A percentile compares a stretch with the other conserved stretches of the same genome.
These are phyloP conservation scores for Clarias macrocephalus DNA, from an alignment of 2,113 vertebrate genomes.

Conservation along the genomic window DNA sequence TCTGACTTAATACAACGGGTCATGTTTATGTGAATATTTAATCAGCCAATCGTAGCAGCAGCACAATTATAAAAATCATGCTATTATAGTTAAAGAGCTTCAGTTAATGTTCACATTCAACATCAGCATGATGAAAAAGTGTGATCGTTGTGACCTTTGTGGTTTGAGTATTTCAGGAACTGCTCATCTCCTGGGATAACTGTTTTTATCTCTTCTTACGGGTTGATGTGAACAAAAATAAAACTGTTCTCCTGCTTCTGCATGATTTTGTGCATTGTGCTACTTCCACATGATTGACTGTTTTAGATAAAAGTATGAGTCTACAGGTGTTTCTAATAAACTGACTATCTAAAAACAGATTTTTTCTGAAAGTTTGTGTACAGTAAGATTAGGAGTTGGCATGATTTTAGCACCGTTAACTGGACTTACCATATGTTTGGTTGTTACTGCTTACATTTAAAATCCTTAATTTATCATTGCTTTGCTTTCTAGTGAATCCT, in stretches of 20 bases:
- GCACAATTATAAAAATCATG: background rate
- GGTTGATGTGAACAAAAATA: background rate
- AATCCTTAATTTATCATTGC: background rate
- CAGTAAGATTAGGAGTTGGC: background rate
- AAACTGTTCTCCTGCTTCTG: background rate
- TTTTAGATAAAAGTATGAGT: background rate
- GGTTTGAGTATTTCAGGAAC: background rate
- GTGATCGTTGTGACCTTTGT: background rate
- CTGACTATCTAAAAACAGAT: background rate
- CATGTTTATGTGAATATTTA: background rate
- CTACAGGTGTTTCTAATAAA: background rate
- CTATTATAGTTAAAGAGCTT: background rate
- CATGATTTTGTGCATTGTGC: background rate
- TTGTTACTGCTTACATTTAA: background rate
- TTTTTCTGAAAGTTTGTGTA: background rate
- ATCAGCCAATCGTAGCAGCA: background rate
- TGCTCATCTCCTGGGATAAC: too few relatives aligned
- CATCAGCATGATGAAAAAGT: background rate
- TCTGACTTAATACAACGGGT: too few relatives aligned
- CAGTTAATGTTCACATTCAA: background rate
- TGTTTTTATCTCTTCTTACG: background rate
- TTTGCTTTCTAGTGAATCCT: slow-evolving; percentile 82
- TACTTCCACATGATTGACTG: background rate
- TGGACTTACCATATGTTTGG: background rate
- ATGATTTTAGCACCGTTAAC: background rate